Evolutionary conservation across 35 echinoderm and acorn worm species (phyloP).

Genomic region (Lytechinus pictus): DNA sequence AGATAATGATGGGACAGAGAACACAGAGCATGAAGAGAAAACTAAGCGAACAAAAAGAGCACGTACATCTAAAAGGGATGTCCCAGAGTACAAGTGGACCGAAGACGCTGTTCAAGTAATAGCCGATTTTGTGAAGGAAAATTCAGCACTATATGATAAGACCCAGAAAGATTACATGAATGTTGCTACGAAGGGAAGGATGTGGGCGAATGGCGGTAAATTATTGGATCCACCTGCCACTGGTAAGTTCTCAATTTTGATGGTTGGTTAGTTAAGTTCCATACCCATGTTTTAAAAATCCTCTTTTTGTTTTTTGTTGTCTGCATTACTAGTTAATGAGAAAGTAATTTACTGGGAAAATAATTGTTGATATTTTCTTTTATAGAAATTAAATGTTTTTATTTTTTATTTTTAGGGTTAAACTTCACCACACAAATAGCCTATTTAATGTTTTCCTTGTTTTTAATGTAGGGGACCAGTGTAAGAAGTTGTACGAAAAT

Average conservation of each 20-base stretch:
- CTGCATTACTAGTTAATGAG: background rate
- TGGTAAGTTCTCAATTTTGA: background rate
- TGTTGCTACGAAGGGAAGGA: background rate
- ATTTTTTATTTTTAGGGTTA: background rate
- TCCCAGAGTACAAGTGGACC: background rate
- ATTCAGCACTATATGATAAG: background rate
- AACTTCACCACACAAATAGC: background rate
- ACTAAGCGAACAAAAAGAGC: background rate
- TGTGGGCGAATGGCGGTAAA: background rate
- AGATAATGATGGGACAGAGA: background rate
- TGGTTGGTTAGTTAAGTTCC: background rate
- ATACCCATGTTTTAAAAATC: background rate
- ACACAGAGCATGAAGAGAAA: background rate
- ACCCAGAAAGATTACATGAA: background rate
- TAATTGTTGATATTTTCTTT: background rate
- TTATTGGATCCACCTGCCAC: background rate
- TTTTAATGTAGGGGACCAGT: background rate
- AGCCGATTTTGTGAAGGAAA: background rate
- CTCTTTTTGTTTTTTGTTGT: background rate
- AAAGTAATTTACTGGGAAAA: background rate
- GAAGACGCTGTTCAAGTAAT: too few relatives aligned
- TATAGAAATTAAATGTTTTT: background rate
- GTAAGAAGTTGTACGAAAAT: slow-evolving; percentile 21
- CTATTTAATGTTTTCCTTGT: background rate
- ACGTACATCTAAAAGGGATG: background rate